Percentiles rank a stretch among this genome's conserved stretches.
phyloP scores from a whole-genome alignment of 2,113 vertebrate genomes.

The Peromyscus maniculatus region DNA sequence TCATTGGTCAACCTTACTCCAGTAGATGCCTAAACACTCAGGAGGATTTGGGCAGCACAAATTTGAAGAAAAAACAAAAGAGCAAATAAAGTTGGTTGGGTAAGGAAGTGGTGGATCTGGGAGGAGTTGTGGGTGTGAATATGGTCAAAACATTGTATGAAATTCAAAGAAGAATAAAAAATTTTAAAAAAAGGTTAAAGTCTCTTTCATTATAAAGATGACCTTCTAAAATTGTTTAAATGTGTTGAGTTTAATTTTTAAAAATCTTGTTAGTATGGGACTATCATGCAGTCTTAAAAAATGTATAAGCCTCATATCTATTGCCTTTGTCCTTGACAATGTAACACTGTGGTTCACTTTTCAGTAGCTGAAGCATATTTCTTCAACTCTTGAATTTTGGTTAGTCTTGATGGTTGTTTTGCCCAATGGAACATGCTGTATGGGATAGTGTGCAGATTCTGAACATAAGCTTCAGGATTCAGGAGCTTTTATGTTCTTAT shows the following conservation, averaged over 20 bases:
- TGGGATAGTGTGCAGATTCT: not conserved
- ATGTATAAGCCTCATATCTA: not conserved
- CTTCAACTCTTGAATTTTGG: not conserved
- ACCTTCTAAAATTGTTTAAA: constrained; percentile 38
- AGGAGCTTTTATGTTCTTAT: not conserved
- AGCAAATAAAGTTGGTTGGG: not conserved
- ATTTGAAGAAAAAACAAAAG: not conserved
- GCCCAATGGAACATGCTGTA: not conserved
- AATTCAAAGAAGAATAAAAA: not conserved
- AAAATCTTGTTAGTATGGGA: not conserved
- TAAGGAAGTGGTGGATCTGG: not conserved
- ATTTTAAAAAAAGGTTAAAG: constrained; percentile 43
- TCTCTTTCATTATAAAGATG: constrained; percentile 14
- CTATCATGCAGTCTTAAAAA: not conserved
- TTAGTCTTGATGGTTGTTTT: not conserved
- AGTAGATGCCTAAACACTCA: not conserved
- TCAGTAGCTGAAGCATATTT: not conserved
- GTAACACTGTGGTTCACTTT: constrained; percentile 1
- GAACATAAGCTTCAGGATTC: not conserved
- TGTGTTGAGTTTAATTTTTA: constrained; percentile 31
- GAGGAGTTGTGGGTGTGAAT: not conserved
- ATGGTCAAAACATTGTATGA: not conserved
- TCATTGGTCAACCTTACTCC: not conserved
- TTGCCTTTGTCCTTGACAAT: not conserved
- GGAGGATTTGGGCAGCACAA: not conserved